phyloP scores from a whole-genome alignment of 1,140 invertebrate genomes.

The Pseudachorutes palmiensis region DNA sequence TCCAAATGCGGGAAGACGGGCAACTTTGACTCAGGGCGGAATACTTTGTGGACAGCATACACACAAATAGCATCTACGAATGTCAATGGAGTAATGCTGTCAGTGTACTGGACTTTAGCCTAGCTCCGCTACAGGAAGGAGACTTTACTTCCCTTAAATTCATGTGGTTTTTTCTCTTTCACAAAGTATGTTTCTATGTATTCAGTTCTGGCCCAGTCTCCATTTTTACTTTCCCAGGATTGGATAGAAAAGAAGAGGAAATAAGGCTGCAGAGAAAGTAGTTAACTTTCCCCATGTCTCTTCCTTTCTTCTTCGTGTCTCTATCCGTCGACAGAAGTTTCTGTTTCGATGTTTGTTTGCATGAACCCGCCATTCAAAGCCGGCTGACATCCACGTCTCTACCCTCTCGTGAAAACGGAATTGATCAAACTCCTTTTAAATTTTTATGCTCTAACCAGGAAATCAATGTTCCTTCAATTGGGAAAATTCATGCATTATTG shows the following conservation, averaged over 20 bases:
- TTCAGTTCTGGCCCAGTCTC: not conserved
- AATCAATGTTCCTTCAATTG: not conserved
- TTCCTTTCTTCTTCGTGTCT: not conserved
- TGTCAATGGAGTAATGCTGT: slow-evolving; percentile 2
- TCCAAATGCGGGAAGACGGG: not conserved
- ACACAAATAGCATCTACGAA: not conserved
- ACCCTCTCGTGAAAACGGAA: not conserved
- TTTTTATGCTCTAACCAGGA: not conserved
- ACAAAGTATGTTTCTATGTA: not conserved
- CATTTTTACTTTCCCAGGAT: not conserved
- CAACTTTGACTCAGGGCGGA: not conserved
- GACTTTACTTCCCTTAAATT: not conserved
- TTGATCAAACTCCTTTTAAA: slow-evolving; percentile 7
- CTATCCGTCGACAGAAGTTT: not conserved
- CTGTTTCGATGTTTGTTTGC: slow-evolving; percentile 1
- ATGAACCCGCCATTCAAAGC: not conserved
- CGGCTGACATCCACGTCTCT: not conserved
- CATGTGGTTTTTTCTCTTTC: slow-evolving; percentile 1
- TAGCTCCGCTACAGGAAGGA: not conserved
- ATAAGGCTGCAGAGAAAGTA: not conserved
- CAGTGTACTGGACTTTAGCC: not conserved
- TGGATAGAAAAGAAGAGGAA: not conserved
- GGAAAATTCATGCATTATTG: not conserved
- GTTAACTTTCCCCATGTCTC: slow-evolving; percentile 9
- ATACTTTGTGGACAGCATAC: not conserved